Evolutionary conservation across 30 jellyfish, hydroid and myxozoan genomes (phyloP), one percentile per base, ranked within the genome.

Genomic region (Pelagia noctiluca): DNA sequence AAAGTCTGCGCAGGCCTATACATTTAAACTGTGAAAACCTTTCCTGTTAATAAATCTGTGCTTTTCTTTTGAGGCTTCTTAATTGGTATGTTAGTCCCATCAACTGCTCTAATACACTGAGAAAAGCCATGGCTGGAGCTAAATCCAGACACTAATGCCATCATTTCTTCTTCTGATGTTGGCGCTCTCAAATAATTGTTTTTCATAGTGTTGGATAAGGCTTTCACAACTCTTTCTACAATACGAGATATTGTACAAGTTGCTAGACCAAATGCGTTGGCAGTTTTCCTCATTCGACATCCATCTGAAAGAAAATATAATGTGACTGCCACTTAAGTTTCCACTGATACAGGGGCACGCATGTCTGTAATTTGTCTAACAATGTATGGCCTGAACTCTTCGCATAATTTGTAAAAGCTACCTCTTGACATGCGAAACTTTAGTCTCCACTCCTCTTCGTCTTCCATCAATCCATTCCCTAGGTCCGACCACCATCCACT

Each of bases 91-190:
- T 83, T 80, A 28, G 87, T 64, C 22, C 72, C 87, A 68, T 81
- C 87, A 35, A 66, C 72, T 21, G 85, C 88, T 13, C 89, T 85
- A 57, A 78, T 78, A 60, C 78, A 78, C 71, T 78, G 89, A 18
- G 87, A 85, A 64, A 78, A 78, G 30, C 87, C 92, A 68, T 81
- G 63, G 24, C 57, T 54, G 13, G 33, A 5, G 38, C 11, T 34
- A 60, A 50, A 76, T 54, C 57, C 76, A 23, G 75, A 33, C 25
- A 32, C 78, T 19, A 28, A 32, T 32, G 35, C 70, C 42, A 12
- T 60, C 26, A 60, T 67, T 30, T 77, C 82, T 21, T 21, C 21
- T 60, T 77, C 88, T 0, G 80, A 29, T 23, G 12, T 36, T 28
- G 88, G 88, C 24, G 36, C 35, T 10, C 38, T 28, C 52, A 77